Evolutionary conservation across 2,113 vertebrate species (phyloP).

Genomic region (Cyanistes caeruleus): DNA sequence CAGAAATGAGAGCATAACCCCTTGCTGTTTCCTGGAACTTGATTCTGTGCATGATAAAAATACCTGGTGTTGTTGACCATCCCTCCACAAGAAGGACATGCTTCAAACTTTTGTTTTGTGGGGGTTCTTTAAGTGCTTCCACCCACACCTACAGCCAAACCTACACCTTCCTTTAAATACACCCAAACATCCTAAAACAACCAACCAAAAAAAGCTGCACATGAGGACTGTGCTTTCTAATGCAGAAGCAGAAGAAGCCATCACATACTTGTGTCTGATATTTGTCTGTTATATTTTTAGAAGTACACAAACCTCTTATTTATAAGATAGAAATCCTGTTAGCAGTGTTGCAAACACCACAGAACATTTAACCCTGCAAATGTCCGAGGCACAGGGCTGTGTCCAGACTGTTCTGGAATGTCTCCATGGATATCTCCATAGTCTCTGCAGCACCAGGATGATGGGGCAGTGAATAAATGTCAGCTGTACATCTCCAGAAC

Average conservation of each 20-base stretch:
- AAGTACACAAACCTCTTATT: background rate
- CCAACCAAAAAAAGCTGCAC: background rate
- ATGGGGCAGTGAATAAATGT: background rate
- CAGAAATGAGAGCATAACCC: background rate
- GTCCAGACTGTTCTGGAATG: background rate
- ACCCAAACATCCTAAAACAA: constrained; percentile 65
- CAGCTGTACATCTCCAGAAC: background rate
- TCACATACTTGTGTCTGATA: background rate
- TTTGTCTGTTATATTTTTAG: background rate
- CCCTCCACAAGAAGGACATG: constrained; percentile 75
- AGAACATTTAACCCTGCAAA: background rate
- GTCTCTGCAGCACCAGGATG: background rate
- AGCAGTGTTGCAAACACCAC: background rate
- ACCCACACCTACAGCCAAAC: background rate
- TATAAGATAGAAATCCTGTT: background rate
- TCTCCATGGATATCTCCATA: background rate
- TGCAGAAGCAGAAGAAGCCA: background rate
- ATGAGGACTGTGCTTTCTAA: background rate
- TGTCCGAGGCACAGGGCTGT: background rate
- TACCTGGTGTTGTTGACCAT: constrained; percentile 79
- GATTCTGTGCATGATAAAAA: constrained; percentile 77
- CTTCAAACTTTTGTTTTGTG: constrained; percentile 73
- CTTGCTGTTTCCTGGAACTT: constrained; percentile 46
- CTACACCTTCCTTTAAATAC: constrained; percentile 76
- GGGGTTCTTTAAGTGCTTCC: constrained; percentile 75